phyloP scores from a whole-genome alignment of 2,797 vertebrate species.

The Scyliorhinus canicula region DNA sequence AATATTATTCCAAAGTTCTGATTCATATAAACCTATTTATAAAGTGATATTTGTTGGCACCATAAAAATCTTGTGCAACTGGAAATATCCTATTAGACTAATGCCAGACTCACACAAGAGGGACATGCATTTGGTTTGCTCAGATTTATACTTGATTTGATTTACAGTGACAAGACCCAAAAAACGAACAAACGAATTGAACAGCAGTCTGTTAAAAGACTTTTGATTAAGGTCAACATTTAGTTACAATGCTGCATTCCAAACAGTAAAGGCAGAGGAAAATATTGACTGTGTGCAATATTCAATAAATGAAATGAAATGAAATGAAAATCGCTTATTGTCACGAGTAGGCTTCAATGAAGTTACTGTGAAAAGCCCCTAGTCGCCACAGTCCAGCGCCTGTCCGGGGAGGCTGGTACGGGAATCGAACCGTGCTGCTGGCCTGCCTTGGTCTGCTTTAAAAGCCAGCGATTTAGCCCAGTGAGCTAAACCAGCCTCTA shows the following conservation, averaged over 20 bases:
- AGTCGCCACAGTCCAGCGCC: too few species aligned
- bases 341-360: too few species aligned
- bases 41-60: conserved; percentile 20
- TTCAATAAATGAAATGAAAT: too few species aligned
- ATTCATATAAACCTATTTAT: neutral
- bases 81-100: neutral
- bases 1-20: neutral
- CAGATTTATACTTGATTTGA: neutral
- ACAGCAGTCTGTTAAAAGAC: conserved; percentile 2
- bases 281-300: neutral
- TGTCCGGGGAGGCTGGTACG: too few species aligned
- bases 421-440: too few species aligned
- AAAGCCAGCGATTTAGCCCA: too few species aligned
- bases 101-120: conserved; percentile 8
- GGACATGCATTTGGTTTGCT: neutral
- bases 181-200: neutral
- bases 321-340: too few species aligned
- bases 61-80: neutral
- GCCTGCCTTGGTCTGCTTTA: too few species aligned
- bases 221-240: conserved; percentile 25
- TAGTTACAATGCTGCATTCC: neutral
- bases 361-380: too few species aligned
- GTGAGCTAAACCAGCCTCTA: too few species aligned
- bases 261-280: neutral
- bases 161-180: neutral